Evolutionary conservation across 1,140 invertebrate genomes (phyloP), one percentile per base, ranked within the genome.

Genomic region (Holotrichia oblita): DNA sequence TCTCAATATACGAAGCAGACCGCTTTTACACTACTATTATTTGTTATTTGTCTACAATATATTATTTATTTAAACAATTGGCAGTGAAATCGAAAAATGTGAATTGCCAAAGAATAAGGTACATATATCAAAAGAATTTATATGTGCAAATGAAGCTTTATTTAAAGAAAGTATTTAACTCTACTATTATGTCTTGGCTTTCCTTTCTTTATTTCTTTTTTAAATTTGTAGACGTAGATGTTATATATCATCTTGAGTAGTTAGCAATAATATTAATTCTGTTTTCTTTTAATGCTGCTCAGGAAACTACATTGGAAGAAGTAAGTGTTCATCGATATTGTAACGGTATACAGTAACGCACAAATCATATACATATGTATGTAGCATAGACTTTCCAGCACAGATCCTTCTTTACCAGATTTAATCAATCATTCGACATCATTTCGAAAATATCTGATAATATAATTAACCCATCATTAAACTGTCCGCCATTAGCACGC

Each of bases 271-370:
- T 34, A 69, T 69, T 69, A 69, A 55, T 69, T 69, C 61, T 69
- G 61, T 69, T 69, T 69, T 69, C 61, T 69, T 69, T 69, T 27
- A 69, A 69, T 69, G 61, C 61, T 22, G 61, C 61, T 69, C 75
- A 95, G 94, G 88, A 96, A 95, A 87, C 90, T 96, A 59, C 94
- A 95, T 87, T 96, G 95, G 95, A 96, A 95, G 87, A 95, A 94
- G 94, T 96, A 91, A 94, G 92, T 91, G 24, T 34, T 77, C 64
- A 77, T 78, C 7, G 34, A 41, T 78, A 34, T 64, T n/a, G 64
- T 74, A 64, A 27, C 24, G 12, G 8, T 24, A 40, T 77, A 17
- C 14, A 27, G 10, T 40, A 55, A 9, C 17, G 20, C 64, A 74
- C 48, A 55, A 55, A 17, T 17, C n/a, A 48, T 55, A n/a, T 55